Conservation (phyloP, 2,113 vertebrate genomes). For the Synodontis membranacea region DNA sequence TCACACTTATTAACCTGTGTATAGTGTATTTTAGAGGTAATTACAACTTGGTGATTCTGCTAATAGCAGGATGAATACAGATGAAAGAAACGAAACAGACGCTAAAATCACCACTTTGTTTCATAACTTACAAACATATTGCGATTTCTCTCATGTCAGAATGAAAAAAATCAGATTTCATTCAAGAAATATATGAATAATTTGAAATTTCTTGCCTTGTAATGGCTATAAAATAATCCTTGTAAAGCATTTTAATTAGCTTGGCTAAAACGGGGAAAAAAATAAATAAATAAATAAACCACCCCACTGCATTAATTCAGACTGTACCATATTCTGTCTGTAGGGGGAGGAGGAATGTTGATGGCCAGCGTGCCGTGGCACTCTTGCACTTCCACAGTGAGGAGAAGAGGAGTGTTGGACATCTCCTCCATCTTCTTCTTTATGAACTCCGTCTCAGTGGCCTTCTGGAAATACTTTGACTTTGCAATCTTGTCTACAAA, state of each 20-base stretch:
- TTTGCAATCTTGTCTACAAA: slow-evolving; percentile 99
- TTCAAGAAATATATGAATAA: background rate
- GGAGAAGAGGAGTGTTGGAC: slow-evolving; percentile 93
- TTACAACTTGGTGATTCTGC: background rate
- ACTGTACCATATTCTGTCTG: slow-evolving; percentile 93
- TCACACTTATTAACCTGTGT: background rate
- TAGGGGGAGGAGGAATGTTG: slow-evolving; percentile 96
- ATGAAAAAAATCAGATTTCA: background rate
- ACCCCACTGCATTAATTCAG: background rate
- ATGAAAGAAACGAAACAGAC: background rate
- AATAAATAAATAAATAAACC: background rate
- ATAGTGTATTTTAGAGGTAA: background rate
- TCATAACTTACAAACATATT: background rate
- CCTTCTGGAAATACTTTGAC: slow-evolving; percentile 99
- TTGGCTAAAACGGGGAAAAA: background rate
- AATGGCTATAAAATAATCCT: background rate
- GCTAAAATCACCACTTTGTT: background rate
- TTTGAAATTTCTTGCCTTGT: background rate
- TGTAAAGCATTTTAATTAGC: background rate
- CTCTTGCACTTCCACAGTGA: slow-evolving; percentile 97
- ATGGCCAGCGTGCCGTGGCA: slow-evolving; percentile 89
- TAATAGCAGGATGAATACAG: background rate
- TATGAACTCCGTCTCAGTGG: slow-evolving; percentile 97
- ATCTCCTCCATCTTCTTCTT: slow-evolving; percentile 99
- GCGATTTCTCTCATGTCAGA: background rate